Evolutionary conservation across 1,140 invertebrate species (phyloP), one percentile per base, ranked within the genome.

Genomic region (Zaprionus inermis): DNA sequence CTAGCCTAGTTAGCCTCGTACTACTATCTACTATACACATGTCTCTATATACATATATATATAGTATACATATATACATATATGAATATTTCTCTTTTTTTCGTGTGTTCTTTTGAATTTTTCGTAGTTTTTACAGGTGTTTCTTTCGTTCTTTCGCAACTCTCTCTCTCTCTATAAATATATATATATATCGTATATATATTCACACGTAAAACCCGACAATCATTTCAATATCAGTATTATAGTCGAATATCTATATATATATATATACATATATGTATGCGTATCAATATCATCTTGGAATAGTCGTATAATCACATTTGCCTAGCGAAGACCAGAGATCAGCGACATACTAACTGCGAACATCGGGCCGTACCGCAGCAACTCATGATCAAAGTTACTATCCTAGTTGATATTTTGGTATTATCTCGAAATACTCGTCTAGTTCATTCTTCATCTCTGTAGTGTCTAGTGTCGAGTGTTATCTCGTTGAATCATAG

Each of bases 121-220:
- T 65, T 74, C 49, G 86, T 90, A 90, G 86, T 76, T 90, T 90
- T 90, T 90, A 90, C 86, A 90, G 86, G 88, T 90, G 70, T 77
- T 83, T 82, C 44, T 81, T 83, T 67, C 54, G 64, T 76, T 86
- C 51, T 61, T 72, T 83, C 56, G 57, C 74, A 70, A 66, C 60
- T 56, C 54, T 67, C 24, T 28, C 24, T 28, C 24, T 28, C 24
- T 28, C 24, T n/a, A n/a, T 58, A n/a, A n/a, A n/a, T n/a, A n/a
- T n/a, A n/a, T n/a, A n/a, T n/a, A n/a, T n/a, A n/a, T n/a, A n/a
- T n/a, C n/a, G n/a, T n/a, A n/a, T n/a, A n/a, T n/a, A n/a, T 60
- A 56, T 55, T 22, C 55, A 73, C 61, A 66, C 54, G 52, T 57
- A 66, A n/a, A 67, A 30, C 34, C 44, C 24, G 18, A 54, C 30